Conservation (phyloP, 2,888 invertebrate species). For the Pogonocherus hispidulus region DNA sequence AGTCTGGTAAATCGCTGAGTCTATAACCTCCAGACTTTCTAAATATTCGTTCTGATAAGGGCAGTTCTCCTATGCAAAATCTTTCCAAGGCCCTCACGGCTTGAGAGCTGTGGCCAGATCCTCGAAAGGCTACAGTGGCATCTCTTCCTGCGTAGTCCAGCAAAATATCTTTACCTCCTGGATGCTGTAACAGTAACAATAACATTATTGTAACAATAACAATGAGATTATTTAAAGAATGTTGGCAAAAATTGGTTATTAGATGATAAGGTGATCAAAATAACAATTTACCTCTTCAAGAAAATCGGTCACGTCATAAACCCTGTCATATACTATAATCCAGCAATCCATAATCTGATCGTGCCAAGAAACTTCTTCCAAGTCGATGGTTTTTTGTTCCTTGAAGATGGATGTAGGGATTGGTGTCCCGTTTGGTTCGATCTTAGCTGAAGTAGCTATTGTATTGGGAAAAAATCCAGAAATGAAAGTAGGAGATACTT, state of each 20-base stretch:
- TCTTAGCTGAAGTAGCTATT: slow-evolving; percentile 7
- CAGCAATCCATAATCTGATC: slow-evolving; percentile 83
- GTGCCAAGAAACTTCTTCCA: slow-evolving; percentile 84
- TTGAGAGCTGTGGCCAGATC: slow-evolving; percentile 82
- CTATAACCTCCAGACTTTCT: slow-evolving; percentile 74
- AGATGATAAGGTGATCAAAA: slow-evolving; percentile 11
- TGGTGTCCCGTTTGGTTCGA: neutral
- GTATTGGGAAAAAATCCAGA: slow-evolving; percentile 19
- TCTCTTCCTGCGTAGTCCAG: slow-evolving; percentile 89
- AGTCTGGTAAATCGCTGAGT: slow-evolving; percentile 74
- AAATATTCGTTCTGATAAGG: slow-evolving; percentile 81
- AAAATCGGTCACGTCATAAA: slow-evolving; percentile 86
- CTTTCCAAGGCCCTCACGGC: slow-evolving; percentile 77
- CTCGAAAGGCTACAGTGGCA: slow-evolving; percentile 86
- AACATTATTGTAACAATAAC: too few species aligned
- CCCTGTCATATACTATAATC: slow-evolving; percentile 87
- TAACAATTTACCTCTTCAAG: slow-evolving; percentile 74
- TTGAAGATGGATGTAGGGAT: slow-evolving; percentile 41
- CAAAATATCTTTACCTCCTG: slow-evolving; percentile 86
- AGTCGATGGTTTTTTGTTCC: slow-evolving; percentile 72
- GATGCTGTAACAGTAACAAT: slow-evolving; percentile 75
- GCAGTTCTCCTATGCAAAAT: slow-evolving; percentile 84
- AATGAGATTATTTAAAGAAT: too few species aligned
- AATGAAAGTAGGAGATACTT: slow-evolving; percentile 3
- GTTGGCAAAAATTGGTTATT: neutral